phyloP scores from a whole-genome alignment of 2,113 vertebrate genomes.

The Taxidea taxus region DNA sequence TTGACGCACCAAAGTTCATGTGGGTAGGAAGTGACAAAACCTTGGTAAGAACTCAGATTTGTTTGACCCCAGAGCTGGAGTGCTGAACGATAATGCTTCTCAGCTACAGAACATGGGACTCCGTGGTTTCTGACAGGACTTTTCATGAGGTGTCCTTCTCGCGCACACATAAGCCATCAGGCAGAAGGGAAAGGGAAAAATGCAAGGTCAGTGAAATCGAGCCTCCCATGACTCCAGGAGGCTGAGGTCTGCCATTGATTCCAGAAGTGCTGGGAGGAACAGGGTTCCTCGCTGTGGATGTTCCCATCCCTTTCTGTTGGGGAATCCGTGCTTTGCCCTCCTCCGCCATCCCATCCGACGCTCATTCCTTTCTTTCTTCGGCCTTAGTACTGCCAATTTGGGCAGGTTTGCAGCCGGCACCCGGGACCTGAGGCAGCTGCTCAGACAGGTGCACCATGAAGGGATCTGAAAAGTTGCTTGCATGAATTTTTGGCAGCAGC shows the following conservation, averaged over 20 bases:
- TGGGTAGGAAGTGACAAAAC: not conserved
- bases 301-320: not conserved
- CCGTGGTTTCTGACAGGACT: not conserved
- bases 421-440: not conserved
- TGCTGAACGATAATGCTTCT: not conserved
- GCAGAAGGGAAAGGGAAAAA: not conserved
- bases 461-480: not conserved
- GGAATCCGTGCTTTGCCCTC: not conserved
- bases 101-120: not conserved
- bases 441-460: not conserved
- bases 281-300: too few species aligned
- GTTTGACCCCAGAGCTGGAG: not conserved
- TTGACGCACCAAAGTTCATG: not conserved
- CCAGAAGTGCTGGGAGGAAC: not conserved
- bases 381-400: not conserved
- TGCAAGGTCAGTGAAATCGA: not conserved
- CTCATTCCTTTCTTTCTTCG: not conserved
- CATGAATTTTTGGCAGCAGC: not conserved
- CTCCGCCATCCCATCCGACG: accelerated
- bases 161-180: not conserved
- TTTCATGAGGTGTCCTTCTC: not conserved
- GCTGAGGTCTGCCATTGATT: not conserved
- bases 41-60: not conserved
- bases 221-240: not conserved
- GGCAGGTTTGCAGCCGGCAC: not conserved